Conservation (phyloP, 2,888 invertebrate genomes). For the Acanthococcus lagerstroemiae region DNA sequence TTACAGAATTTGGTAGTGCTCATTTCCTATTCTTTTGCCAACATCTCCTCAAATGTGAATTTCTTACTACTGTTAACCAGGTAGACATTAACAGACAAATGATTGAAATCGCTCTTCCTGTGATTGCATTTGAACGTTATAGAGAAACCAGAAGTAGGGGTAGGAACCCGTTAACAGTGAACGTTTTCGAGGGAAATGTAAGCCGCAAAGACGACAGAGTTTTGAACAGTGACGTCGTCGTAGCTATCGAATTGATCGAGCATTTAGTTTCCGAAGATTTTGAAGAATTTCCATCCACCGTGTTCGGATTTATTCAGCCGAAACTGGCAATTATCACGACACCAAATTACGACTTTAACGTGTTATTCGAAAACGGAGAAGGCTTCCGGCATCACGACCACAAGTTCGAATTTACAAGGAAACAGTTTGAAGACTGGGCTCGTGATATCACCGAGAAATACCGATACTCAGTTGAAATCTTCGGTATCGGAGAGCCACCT, state of each 20-base stretch:
- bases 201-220: conserved; percentile 58
- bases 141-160: neutral
- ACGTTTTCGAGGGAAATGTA: conserved; percentile 67
- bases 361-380: conserved; percentile 55
- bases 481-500: conserved; percentile 68
- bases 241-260: conserved; percentile 83
- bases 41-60: neutral
- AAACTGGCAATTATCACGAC: conserved; percentile 73
- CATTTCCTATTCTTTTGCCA: neutral
- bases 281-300: conserved; percentile 58
- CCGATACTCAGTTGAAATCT: conserved; percentile 59
- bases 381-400: conserved; percentile 77
- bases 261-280: conserved; percentile 70
- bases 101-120: neutral
- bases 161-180: conserved; percentile 47
- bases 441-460: conserved; percentile 56
- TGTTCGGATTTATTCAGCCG: conserved; percentile 75
- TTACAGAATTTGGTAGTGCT: conserved; percentile 14
- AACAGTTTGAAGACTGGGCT: conserved; percentile 78
- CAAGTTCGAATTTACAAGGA: conserved; percentile 85
- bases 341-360: conserved; percentile 85
- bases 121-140: neutral
- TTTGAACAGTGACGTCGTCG: conserved; percentile 62
- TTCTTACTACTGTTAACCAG: neutral
- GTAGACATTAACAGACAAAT: conserved; percentile 1